These are phyloP conservation scores for Okamejei kenojei DNA, from an alignment of 2,797 vertebrate species.

Conservation along the genomic window DNA sequence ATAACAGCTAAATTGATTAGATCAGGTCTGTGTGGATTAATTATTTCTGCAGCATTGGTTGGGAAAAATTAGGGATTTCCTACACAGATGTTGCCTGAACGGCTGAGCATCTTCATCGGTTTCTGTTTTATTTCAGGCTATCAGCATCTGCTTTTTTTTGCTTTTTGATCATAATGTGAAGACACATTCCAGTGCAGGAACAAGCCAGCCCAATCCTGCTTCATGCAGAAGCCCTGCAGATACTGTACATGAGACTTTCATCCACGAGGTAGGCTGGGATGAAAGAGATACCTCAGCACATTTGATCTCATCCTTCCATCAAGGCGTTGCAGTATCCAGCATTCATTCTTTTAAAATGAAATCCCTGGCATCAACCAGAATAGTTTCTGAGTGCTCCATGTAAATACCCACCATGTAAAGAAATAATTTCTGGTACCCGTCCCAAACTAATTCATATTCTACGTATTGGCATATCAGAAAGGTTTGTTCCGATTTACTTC, in stretches of 20 bases:
- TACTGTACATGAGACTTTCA: background rate
- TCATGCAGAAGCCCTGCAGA: background rate
- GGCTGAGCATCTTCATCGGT: no score
- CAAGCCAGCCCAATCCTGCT: background rate
- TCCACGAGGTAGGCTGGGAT: background rate
- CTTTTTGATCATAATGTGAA: background rate
- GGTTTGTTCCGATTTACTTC: background rate
- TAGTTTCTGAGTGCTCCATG: background rate
- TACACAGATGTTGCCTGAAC: no score
- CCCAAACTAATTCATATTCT: background rate
- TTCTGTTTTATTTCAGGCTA: background rate
- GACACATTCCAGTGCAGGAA: no score
- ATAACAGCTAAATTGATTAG: background rate
- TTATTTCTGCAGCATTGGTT: background rate
- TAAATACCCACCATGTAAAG: background rate
- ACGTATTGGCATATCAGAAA: background rate
- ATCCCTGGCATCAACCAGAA: background rate
- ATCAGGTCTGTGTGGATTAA: background rate
- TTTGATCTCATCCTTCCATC: background rate
- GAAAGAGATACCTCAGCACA: background rate
- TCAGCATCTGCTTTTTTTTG: background rate
- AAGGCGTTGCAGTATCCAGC: background rate
- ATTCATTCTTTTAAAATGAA: background rate
- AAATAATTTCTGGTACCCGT: background rate
- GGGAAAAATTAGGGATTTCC: background rate